These are phyloP conservation scores for Taenioides sp. DNA, from an alignment of 2,797 vertebrate species.

Conservation along the genomic window DNA sequence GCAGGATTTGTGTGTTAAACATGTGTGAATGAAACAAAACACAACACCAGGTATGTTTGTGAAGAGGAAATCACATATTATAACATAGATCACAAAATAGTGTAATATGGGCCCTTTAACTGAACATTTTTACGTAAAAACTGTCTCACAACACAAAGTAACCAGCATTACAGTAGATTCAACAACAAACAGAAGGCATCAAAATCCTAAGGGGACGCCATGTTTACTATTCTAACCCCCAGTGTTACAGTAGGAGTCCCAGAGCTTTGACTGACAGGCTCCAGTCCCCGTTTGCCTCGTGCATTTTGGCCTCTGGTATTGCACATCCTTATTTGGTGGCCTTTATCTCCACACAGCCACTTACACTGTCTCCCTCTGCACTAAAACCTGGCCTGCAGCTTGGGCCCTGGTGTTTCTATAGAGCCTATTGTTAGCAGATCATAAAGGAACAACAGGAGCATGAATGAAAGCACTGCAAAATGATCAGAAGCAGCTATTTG, in stretches of 20 bases:
- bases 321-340: constrained; percentile 39
- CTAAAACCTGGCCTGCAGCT: constrained; percentile 23
- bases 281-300: constrained; percentile 37
- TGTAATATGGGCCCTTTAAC: too few species aligned
- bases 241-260: constrained; percentile 33
- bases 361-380: constrained; percentile 22
- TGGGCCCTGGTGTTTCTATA: constrained; percentile 20
- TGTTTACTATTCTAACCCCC: constrained; percentile 28
- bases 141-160: background rate
- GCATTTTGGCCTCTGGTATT: constrained; percentile 35
- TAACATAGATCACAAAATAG: too few species aligned
- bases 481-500: too few species aligned
- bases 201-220: constrained; percentile 17
- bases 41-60: too few species aligned
- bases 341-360: constrained; percentile 19
- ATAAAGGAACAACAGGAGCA: constrained; percentile 22
- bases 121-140: background rate
- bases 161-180: background rate
- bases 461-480: too few species aligned
- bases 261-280: constrained; percentile 39
- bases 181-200: background rate
- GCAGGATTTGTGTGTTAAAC: too few species aligned
- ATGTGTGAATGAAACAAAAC: too few species aligned
- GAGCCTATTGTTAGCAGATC: constrained; percentile 29
- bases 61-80: too few species aligned